Evolutionary conservation across 2,797 vertebrate species (phyloP), one percentile per base, ranked within the genome.

Genomic region (Lacerta bilineata): DNA sequence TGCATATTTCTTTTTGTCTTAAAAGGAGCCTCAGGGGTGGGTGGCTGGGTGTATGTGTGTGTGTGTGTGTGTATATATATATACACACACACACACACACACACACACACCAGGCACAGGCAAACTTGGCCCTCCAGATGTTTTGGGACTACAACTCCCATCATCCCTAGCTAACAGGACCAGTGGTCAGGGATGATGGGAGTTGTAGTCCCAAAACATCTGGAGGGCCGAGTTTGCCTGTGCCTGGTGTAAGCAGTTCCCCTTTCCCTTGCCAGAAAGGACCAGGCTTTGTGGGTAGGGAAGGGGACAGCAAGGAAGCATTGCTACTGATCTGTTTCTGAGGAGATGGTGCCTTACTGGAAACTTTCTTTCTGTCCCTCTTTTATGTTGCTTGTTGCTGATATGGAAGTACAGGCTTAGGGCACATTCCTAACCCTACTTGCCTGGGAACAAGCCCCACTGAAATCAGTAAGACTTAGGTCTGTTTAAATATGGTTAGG

Each of bases 21-120:
- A 4, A 71, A 5, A 1, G 13, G 85, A 77, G 0, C 2, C 17
- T 1, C 8, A 86, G 13, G 13, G 20, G 50, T 13, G 11, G 0
- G 11, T 43, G 46, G 2, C n/a, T n/a, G 46, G 11, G 46, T 55
- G 2, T 55, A 5, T 43, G 41, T 43, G 41, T 43, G 41, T 41
- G 41, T 41, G 41, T 41, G 5, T 41, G 39, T 41, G 39, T 41
- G 3, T 41, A 4, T 41, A 4, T 41, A 4, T 41, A n/a, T n/a
- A n/a, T n/a, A n/a, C n/a, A n/a, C n/a, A n/a, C n/a, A n/a, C n/a
- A 33, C 33, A 33, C 33, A 33, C 33, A 33, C 33, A 33, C 33
- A 33, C 33, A 33, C 33, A 33, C 33, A 33, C 33, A 41, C 39
- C 39, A 41, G 39, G 39, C 39, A 41, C 4, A 1, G 39, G 39